Base-by-base conservation (phyloP, 1,140 invertebrate species). In the Cepaea nemoralis region DNA sequence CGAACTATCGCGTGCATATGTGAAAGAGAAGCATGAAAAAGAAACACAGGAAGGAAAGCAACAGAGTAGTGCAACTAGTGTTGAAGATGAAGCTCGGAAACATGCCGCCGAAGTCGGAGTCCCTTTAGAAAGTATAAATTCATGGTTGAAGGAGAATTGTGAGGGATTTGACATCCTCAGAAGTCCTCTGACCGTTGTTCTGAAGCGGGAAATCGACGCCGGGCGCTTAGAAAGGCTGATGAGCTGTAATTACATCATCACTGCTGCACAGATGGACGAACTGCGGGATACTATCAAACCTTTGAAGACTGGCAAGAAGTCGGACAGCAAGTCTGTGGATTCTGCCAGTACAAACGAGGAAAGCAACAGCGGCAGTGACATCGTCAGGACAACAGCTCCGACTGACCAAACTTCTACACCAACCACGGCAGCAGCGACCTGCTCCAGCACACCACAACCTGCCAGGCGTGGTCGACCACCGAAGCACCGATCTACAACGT, bases 121-220 rank as follows among this genome's bases (percentile, higher is more conserved):
- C 14, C 81, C 71, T 45, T 40, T 83, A 3, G 77, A 69, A 27
- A 86, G 87, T 69, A 87, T 89, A n/a, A 86, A 88, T 76, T 77
- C 59, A 31, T 87, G 87, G 87, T 70, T 89, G 77, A 80, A 82
- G 59, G 55, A 55, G 69, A 80, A 83, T 31, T 77, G 79, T 39
- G 83, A 82, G 19, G 85, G 63, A 22, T 80, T 73, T 77, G 81
- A 82, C 14, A 77, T 40, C 16, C 70, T 81, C n/a, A 85, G 82
- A 71, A 81, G 82, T 81, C 85, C 87, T 0, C 73, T 91, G 1
- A 84, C 87, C 31, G 85, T 87, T 37, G 85, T 86, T 42, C 75
- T 91, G 1, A 87, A 90, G 69, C 85, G 88, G 76, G 90, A 91
- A 84, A 86, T 90, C 16, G 86, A 87, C 50, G 86, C 86, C 22